A percentile compares a stretch with the other conserved stretches of the same genome.
Evolutionary conservation across 2,797 vertebrate genomes (phyloP).

Genomic region (Epinephelus coioides): DNA sequence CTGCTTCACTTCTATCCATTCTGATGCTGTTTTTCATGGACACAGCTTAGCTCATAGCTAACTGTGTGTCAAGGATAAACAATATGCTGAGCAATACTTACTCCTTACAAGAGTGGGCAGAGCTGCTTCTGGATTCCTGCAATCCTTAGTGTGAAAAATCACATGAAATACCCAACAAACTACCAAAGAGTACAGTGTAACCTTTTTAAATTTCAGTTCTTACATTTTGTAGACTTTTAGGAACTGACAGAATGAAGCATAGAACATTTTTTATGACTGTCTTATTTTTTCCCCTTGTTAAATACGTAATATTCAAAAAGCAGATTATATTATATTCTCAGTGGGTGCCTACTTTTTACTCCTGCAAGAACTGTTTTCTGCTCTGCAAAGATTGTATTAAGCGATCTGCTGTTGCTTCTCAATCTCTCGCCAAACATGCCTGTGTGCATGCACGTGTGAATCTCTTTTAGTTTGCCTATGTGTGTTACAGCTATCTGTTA

Average conservation of each 20-base stretch:
- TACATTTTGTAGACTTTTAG: not conserved
- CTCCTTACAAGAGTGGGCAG: too few species aligned
- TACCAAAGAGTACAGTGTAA: not conserved
- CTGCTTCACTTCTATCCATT: too few species aligned
- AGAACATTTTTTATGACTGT: not conserved
- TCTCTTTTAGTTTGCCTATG: constrained; percentile 40
- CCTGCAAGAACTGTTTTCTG: not conserved
- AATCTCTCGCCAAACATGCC: not conserved
- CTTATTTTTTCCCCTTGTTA: not conserved
- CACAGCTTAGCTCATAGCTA: not conserved
- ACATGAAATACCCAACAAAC: not conserved
- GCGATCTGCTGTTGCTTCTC: not conserved
- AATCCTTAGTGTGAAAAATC: too few species aligned
- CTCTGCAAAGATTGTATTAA: not conserved
- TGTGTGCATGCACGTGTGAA: constrained; percentile 24
- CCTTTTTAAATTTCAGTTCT: not conserved
- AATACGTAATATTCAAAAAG: not conserved
- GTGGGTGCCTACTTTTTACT: not conserved
- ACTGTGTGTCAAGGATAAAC: not conserved
- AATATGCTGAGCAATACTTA: not conserved
- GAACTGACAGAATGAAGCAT: not conserved
- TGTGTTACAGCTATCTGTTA: constrained; percentile 66
- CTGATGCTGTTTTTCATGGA: not conserved
- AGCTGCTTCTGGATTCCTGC: too few species aligned
- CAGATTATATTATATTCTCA: not conserved